phyloP scores from a whole-genome alignment of 2,113 vertebrate genomes.

The Triplophysa dalaica region DNA sequence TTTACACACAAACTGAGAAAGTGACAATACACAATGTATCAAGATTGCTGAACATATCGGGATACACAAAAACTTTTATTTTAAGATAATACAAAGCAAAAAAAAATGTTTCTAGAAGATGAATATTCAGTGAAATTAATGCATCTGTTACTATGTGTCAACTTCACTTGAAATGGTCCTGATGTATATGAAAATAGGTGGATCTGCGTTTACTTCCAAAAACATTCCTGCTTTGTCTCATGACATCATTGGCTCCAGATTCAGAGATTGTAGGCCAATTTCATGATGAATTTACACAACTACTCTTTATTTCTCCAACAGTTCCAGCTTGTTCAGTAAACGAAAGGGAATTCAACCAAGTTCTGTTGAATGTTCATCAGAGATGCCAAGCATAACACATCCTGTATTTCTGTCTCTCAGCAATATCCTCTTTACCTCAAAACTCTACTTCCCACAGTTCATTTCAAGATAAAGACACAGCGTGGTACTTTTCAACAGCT shows the following conservation, averaged over 20 bases:
- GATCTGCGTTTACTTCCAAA: background rate
- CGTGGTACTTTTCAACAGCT: too few relatives aligned
- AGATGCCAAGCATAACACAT: background rate
- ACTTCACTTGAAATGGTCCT: too few relatives aligned
- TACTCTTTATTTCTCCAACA: slow-evolving; percentile 33
- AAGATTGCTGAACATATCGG: background rate
- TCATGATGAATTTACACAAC: slow-evolving; percentile 43
- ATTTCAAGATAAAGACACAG: too few relatives aligned
- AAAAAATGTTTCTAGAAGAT: background rate
- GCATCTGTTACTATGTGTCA: background rate
- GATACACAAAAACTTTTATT: slow-evolving; percentile 1
- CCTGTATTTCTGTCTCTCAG: background rate
- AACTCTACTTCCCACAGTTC: too few relatives aligned
- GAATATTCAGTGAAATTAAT: background rate
- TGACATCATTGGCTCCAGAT: slow-evolving; percentile 14
- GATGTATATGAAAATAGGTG: background rate
- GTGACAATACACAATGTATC: background rate
- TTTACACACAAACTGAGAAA: background rate
- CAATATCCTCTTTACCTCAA: too few relatives aligned
- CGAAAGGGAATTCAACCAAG: background rate
- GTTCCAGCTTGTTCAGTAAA: slow-evolving; percentile 20
- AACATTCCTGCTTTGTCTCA: background rate
- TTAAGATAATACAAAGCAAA: background rate
- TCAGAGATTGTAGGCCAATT: slow-evolving; percentile 21
- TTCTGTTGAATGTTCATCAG: background rate